phyloP scores from a whole-genome alignment of 1,140 invertebrate species.

The Sesamia nonagrioides region DNA sequence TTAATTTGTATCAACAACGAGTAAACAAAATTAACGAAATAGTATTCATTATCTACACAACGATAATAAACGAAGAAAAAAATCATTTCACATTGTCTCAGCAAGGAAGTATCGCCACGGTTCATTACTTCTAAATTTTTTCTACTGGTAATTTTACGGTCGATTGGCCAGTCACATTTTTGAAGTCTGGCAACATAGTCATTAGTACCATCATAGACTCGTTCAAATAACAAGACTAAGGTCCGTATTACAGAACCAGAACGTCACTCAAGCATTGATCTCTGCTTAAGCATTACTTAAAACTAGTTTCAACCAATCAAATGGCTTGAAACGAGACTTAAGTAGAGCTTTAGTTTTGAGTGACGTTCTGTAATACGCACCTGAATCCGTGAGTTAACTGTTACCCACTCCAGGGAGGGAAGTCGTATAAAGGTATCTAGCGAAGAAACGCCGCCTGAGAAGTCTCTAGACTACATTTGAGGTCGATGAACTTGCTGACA shows the following conservation, averaged over 20 bases:
- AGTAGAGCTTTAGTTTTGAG: no score
- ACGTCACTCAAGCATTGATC: no score
- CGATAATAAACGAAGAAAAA: background rate
- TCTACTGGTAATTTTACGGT: constrained; percentile 44
- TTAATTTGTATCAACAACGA: no score
- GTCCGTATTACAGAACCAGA: no score
- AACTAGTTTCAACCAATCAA: no score
- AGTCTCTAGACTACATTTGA: no score
- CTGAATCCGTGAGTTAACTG: constrained; percentile 49
- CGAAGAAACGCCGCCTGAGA: constrained; percentile 7
- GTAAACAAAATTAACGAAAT: no score
- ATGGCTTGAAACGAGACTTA: no score
- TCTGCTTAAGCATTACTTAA: no score
- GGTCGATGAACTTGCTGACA: no score
- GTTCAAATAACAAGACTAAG: constrained; percentile 41
- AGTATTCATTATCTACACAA: background rate
- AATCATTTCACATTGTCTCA: constrained; percentile 1
- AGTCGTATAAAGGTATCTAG: constrained; percentile 32
- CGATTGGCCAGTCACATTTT: constrained; percentile 29
- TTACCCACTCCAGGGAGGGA: constrained; percentile 1
- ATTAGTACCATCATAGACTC: constrained; percentile 43
- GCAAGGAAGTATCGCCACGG: constrained; percentile 22
- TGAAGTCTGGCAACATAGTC: constrained; percentile 37
- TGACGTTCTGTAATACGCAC: no score
- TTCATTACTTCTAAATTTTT: constrained; percentile 19